Evolutionary conservation across 2,888 invertebrate genomes (phyloP).

Genomic region (Thereva nobilitata): DNA sequence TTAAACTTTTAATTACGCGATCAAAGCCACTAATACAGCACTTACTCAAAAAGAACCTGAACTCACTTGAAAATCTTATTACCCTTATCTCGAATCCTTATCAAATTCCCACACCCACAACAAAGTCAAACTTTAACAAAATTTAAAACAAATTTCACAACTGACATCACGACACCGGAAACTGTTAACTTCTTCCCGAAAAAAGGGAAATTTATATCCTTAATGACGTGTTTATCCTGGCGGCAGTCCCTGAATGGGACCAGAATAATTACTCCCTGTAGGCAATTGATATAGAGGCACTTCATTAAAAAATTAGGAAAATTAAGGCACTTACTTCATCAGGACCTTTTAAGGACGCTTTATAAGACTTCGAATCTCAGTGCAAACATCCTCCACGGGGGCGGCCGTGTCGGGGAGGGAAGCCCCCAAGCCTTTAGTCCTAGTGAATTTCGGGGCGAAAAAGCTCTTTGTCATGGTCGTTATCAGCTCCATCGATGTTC

Average conservation of each 20-base stretch:
- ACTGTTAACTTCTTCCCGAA: no score
- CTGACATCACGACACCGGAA: no score
- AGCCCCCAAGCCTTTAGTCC: not conserved
- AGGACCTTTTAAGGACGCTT: conserved; percentile 24
- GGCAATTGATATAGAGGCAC: conserved; percentile 33
- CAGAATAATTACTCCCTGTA: conserved; percentile 22
- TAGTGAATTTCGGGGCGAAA: conserved; percentile 15
- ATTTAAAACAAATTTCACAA: no score
- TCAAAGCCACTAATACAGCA: no score
- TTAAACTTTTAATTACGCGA: no score
- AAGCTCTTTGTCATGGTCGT: conserved; percentile 33
- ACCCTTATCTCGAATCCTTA: no score
- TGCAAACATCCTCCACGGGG: conserved; percentile 18
- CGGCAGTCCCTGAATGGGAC: conserved; percentile 20
- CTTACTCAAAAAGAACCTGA: no score
- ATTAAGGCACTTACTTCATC: conserved; percentile 22
- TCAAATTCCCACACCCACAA: no score
- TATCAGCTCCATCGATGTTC: conserved; percentile 29
- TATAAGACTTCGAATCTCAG: conserved; percentile 29
- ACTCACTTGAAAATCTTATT: no score
- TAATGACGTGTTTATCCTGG: conserved; percentile 16
- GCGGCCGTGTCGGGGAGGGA: not conserved
- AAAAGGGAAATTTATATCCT: no score
- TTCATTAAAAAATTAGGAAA: conserved; percentile 34
- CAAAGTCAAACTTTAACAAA: no score